phyloP scores from a whole-genome alignment of 2,888 invertebrate genomes.

The Dynastes grantii region DNA sequence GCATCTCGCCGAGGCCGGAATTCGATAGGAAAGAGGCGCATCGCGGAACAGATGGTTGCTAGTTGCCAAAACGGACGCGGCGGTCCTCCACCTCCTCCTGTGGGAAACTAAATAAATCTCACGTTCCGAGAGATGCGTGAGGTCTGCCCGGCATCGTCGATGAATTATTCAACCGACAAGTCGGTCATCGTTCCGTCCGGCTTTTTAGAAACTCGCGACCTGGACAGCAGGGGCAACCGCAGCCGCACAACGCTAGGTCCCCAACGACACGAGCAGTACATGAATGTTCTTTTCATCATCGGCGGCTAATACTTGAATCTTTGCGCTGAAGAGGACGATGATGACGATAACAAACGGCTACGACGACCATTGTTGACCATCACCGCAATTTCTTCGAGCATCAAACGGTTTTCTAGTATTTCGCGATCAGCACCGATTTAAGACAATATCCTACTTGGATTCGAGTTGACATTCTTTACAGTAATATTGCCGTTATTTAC shows the following conservation, averaged over 20 bases:
- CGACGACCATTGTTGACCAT: constrained; percentile 13
- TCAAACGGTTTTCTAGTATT: background rate
- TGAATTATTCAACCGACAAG: constrained; percentile 66
- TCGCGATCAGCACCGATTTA: background rate
- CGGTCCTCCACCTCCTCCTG: constrained; percentile 60
- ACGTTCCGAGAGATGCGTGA: constrained; percentile 65
- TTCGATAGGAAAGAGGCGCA: constrained; percentile 28
- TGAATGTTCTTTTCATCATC: constrained; percentile 55
- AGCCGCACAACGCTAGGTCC: background rate
- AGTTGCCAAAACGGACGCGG: constrained; percentile 51
- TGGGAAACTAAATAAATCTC: constrained; percentile 68
- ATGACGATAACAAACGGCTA: background rate
- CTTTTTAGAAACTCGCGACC: constrained; percentile 23
- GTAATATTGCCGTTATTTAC: too few relatives aligned
- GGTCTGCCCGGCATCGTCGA: constrained; percentile 62
- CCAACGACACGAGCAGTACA: constrained; percentile 56
- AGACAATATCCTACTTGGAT: too few relatives aligned
- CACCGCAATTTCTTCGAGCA: background rate
- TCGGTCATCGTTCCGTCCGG: constrained; percentile 60
- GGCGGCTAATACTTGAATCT: background rate
- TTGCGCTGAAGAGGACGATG: background rate
- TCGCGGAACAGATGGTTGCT: constrained; percentile 41
- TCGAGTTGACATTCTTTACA: too few relatives aligned
- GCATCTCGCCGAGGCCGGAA: constrained; percentile 17
- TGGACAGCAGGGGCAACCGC: constrained; percentile 17